These are phyloP conservation scores for Polymixis lichenea DNA, from an alignment of 2,888 invertebrate genomes.

Conservation along the genomic window DNA sequence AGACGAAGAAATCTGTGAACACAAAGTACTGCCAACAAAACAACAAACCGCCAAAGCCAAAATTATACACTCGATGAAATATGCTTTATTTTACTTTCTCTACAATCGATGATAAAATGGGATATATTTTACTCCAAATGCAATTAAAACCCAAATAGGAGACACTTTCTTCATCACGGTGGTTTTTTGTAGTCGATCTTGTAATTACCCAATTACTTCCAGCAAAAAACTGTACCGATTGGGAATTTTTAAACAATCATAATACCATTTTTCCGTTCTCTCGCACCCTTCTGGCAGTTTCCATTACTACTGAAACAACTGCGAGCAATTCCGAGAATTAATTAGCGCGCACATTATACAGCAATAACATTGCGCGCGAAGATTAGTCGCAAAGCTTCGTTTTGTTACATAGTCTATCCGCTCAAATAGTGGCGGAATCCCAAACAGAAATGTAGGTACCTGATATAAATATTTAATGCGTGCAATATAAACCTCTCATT, in stretches of 20 bases:
- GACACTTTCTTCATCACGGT: neutral
- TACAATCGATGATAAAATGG: neutral
- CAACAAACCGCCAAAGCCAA: too few relatives aligned
- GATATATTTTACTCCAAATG: neutral
- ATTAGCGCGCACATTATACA: slow-evolving; percentile 47
- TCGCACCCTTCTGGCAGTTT: slow-evolving; percentile 16
- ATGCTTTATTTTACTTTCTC: neutral
- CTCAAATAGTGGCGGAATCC: slow-evolving; percentile 19
- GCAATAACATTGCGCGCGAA: slow-evolving; percentile 50
- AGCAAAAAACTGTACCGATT: neutral
- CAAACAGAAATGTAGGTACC: neutral
- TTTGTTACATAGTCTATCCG: slow-evolving; percentile 23
- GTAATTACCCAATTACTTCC: neutral
- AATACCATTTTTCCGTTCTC: neutral
- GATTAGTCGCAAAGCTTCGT: slow-evolving; percentile 54
- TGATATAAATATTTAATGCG: neutral
- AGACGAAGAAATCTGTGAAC: too few relatives aligned
- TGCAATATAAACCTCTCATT: neutral
- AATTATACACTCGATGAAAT: neutral
- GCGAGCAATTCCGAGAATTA: slow-evolving; percentile 31
- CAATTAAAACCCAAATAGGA: neutral
- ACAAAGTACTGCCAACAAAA: too few relatives aligned
- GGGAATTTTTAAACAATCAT: neutral
- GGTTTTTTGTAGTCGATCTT: neutral
- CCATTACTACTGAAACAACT: slow-evolving; percentile 42